phyloP scores from a whole-genome alignment of 2,888 invertebrate species.

The Cordilura impudica region DNA sequence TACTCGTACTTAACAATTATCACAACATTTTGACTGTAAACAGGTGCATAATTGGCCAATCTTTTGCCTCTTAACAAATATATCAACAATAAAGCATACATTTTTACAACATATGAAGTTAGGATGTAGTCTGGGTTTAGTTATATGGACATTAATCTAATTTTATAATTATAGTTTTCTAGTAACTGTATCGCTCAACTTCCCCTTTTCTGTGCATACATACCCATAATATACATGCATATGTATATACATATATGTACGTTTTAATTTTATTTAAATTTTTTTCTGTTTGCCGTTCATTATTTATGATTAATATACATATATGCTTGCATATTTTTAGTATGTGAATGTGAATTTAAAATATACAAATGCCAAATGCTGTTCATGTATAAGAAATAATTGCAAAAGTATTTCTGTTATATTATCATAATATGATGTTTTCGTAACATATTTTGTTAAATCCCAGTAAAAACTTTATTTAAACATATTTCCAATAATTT shows the following conservation, averaged over 20 bases:
- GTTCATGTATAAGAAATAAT: conserved; percentile 16
- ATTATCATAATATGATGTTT: neutral
- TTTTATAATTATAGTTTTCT: no score
- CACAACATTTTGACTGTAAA: no score
- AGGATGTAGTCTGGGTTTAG: no score
- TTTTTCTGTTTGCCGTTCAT: conserved; percentile 37
- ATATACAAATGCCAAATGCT: conserved; percentile 18
- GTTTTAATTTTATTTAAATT: conserved; percentile 25
- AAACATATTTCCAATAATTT: no score
- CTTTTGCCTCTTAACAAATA: no score
- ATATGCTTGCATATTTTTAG: neutral
- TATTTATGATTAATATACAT: conserved; percentile 32
- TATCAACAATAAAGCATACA: no score
- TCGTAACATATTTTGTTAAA: neutral
- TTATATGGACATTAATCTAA: no score
- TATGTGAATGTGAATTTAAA: neutral
- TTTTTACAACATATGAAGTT: no score
- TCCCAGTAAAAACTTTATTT: no score
- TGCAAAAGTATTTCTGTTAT: neutral
- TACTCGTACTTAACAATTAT: no score
- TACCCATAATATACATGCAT: neutral
- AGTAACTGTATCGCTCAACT: no score
- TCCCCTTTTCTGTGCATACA: neutral
- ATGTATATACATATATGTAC: neutral
- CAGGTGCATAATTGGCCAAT: no score